Percentiles rank a stretch among this genome's conserved stretches.
Evolutionary conservation across 2,113 vertebrate species (phyloP).

Genomic region (Pseudolaguvia tuberculata): DNA sequence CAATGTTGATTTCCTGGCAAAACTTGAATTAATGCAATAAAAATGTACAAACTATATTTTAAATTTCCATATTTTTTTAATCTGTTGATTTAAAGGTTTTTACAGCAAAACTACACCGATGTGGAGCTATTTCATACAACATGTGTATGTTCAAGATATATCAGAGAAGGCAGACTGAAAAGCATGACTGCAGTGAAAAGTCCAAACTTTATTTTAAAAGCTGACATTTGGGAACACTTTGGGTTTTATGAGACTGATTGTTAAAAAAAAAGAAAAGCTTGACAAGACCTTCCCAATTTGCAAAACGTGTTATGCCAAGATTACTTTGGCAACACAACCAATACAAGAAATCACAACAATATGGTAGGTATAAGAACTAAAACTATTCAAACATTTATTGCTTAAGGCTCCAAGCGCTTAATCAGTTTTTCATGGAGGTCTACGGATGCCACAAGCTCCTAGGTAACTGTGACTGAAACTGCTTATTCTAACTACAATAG

Average conservation of each 20-base stretch:
- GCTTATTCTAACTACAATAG: background rate
- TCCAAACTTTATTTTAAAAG: background rate
- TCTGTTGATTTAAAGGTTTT: background rate
- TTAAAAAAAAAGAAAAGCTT: background rate
- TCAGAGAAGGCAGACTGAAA: no score
- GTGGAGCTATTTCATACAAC: background rate
- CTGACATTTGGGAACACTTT: slow-evolving; percentile 11
- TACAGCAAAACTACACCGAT: background rate
- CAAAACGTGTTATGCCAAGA: background rate
- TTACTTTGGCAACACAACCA: background rate
- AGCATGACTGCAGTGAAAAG: background rate
- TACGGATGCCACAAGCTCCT: background rate
- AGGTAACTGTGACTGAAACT: background rate
- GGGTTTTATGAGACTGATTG: background rate
- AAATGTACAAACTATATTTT: background rate
- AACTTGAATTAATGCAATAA: background rate
- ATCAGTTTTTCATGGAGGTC: background rate
- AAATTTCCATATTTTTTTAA: background rate
- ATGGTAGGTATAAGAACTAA: background rate
- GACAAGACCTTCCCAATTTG: background rate
- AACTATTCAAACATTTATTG: background rate
- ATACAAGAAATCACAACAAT: slow-evolving; percentile 1
- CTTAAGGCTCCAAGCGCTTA: background rate
- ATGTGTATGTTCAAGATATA: background rate
- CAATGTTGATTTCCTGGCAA: no score